A percentile compares a stretch with the other conserved stretches of the same genome.
Evolutionary conservation across 2,113 vertebrate species (phyloP).

Genomic region (Dromaius novaehollandiae): DNA sequence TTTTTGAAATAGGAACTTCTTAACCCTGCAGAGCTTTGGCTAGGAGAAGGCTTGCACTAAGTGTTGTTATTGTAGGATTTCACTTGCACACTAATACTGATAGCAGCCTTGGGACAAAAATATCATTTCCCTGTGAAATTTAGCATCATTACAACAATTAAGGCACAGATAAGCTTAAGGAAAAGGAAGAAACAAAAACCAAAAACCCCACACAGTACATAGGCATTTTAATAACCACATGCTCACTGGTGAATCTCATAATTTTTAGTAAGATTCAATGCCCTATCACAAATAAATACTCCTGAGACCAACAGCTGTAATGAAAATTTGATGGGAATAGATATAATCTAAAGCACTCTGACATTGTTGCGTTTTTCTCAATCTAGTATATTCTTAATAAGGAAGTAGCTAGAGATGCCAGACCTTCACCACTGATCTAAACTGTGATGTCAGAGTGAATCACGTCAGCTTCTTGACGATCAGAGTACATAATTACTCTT

Average conservation of each 20-base stretch:
- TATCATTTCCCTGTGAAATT: background rate
- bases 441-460: slow-evolving; percentile 79
- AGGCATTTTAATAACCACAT: slow-evolving; percentile 28
- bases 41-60: background rate
- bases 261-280: slow-evolving; percentile 30
- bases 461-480: slow-evolving; percentile 70
- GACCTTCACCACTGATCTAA: slow-evolving; percentile 68
- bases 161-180: background rate
- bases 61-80: background rate
- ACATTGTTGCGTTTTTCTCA: slow-evolving; percentile 78
- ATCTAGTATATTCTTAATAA: slow-evolving; percentile 83
- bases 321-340: slow-evolving; percentile 61
- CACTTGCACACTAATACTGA: accelerated
- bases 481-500: background rate
- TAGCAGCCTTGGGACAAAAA: background rate
- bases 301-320: slow-evolving; percentile 34
- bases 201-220: background rate
- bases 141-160: background rate
- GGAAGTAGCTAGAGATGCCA: slow-evolving; percentile 74
- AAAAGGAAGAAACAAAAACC: background rate
- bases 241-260: background rate
- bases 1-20: background rate
- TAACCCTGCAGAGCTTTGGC: background rate
- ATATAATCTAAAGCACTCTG: slow-evolving; percentile 79
- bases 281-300: background rate